A percentile compares a stretch with the other conserved stretches of the same genome.
Evolutionary conservation across 2,797 vertebrate genomes (phyloP).

Genomic region (Pantherophis alleghaniensis): DNA sequence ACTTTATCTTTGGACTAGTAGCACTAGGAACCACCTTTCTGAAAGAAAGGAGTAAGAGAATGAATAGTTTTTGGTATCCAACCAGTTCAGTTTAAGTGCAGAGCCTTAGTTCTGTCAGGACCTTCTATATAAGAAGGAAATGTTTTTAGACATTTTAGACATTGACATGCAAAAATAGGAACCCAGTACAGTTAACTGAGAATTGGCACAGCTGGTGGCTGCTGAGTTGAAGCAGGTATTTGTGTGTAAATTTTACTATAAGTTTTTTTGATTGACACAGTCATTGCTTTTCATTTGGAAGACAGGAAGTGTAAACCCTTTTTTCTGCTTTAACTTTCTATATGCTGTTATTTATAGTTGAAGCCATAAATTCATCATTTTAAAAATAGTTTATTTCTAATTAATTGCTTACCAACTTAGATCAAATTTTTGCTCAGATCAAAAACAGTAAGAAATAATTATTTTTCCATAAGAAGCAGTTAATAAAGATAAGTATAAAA

Average conservation of each 20-base stretch:
- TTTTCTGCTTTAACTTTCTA: neutral
- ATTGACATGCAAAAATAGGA: slow-evolving; percentile 12
- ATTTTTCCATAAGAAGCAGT: neutral
- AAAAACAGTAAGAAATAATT: neutral
- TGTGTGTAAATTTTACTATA: neutral
- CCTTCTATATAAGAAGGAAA: neutral
- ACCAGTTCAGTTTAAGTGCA: neutral
- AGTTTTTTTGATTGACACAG: neutral
- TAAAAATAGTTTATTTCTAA: slow-evolving; percentile 4
- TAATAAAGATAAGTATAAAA: neutral
- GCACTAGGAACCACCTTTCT: neutral
- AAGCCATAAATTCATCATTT: neutral
- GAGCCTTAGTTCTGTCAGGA: neutral
- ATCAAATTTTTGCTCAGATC: neutral
- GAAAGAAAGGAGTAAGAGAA: neutral
- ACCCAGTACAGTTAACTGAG: neutral
- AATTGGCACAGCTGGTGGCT: slow-evolving; percentile 1
- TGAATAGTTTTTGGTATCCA: neutral
- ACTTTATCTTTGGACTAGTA: neutral
- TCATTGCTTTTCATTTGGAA: neutral
- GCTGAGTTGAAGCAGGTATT: neutral
- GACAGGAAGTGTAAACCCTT: neutral
- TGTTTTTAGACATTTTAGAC: slow-evolving; percentile 1
- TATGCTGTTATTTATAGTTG: slow-evolving; percentile 6
- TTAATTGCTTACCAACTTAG: neutral